Conservation (phyloP, 2,888 invertebrate species). For the Parnassius mnemosyne region DNA sequence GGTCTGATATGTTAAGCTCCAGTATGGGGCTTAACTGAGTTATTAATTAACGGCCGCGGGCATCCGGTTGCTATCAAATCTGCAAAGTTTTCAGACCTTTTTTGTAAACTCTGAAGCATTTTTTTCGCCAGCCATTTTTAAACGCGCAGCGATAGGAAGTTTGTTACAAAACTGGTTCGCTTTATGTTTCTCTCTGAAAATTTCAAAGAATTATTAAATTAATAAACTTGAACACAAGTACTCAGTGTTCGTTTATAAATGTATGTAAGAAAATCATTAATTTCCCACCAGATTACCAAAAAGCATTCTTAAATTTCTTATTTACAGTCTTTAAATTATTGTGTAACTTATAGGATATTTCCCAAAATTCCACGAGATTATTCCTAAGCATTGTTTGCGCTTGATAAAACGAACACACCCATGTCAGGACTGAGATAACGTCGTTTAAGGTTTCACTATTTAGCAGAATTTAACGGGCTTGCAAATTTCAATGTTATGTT, state of each 20-base stretch:
- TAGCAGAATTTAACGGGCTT: not conserved
- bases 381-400: not conserved
- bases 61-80: conserved; percentile 57
- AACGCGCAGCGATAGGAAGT: conserved; percentile 3
- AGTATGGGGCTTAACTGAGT: conserved; percentile 66
- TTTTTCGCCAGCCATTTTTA: conserved; percentile 12
- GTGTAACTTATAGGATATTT: not conserved
- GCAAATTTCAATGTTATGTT: not conserved
- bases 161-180: not conserved
- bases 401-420: conserved; percentile 2
- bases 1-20: conserved; percentile 70
- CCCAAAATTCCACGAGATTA: not conserved
- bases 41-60: conserved; percentile 71
- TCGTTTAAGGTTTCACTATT: not conserved
- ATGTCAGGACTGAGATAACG: conserved; percentile 9
- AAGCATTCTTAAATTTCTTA: too few species aligned
- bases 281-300: too few species aligned
- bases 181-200: not conserved
- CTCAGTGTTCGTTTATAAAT: too few species aligned
- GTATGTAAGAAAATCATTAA: too few species aligned
- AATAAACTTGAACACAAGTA: not conserved
- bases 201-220: not conserved
- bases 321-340: too few species aligned
- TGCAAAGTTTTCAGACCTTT: conserved; percentile 25
- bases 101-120: conserved; percentile 6